These are phyloP conservation scores for Teleopsis dalmanni DNA, from an alignment of 1,140 invertebrate genomes.

Conservation along the genomic window DNA sequence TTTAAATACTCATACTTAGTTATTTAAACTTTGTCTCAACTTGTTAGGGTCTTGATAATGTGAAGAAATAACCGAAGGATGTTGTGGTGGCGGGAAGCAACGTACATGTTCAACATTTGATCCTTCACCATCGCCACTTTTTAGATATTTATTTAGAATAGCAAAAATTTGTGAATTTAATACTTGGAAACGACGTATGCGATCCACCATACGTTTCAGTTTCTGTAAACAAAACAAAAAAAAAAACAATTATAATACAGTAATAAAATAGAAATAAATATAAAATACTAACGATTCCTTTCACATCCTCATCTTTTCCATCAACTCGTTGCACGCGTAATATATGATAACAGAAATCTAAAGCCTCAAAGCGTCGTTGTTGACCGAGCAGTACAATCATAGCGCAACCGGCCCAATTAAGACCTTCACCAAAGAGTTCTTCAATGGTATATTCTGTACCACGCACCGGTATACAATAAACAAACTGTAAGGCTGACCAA, in stretches of 20 bases:
- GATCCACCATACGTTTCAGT: constrained; percentile 93
- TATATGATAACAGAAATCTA: constrained; percentile 99
- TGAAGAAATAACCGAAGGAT: constrained; percentile 53
- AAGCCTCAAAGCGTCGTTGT: constrained; percentile 92
- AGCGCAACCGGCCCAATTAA: constrained; percentile 98
- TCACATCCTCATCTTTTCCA: constrained; percentile 91
- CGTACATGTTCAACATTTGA: constrained; percentile 92
- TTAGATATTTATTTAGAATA: constrained; percentile 92
- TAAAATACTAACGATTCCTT: constrained; percentile 81
- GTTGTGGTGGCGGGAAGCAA: constrained; percentile 91
- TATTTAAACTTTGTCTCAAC: constrained; percentile 35
- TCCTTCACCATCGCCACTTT: constrained; percentile 71
- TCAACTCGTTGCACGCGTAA: constrained; percentile 93
- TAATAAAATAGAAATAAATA: constrained; percentile 1
- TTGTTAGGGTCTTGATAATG: constrained; percentile 44
- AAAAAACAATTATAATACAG: neutral
- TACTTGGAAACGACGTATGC: constrained; percentile 95
- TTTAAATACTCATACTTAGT: too few relatives aligned
- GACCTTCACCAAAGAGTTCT: constrained; percentile 95
- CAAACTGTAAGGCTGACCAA: constrained; percentile 98
- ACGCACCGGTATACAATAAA: constrained; percentile 95
- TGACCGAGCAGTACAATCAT: constrained; percentile 96
- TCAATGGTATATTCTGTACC: constrained; percentile 96
- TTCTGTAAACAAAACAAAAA: constrained; percentile 55
- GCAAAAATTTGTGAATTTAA: constrained; percentile 98